Base-by-base conservation (phyloP, 2,888 invertebrate genomes). In the Apamea crenata region DNA sequence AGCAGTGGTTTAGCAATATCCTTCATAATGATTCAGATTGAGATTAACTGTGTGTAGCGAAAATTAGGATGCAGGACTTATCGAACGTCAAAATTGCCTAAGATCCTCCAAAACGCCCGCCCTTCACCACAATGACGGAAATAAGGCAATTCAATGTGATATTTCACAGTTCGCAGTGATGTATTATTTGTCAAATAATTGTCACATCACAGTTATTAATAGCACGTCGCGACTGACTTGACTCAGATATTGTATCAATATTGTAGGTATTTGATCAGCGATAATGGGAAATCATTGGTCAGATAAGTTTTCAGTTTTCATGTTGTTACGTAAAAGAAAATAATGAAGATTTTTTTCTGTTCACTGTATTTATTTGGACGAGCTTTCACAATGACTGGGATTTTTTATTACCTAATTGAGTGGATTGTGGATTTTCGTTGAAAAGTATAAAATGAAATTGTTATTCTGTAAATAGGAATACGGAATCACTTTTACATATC, bases 211-310 rank as follows among this genome's bases (percentile, higher is more conserved):
- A 29, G 59, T 65, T 84, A 86, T 77, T 71, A 79, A 72, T 88
- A 88, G 50, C 40, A 25, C 18, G 0, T 68, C 89, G 83, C 81
- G 87, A 81, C 78, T 63, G 78, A 73, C 75, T 87, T 85, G 88
- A 71, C 85, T 85, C 59, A 83, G 71, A 82, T 88, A 85, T 21
- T 65, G 44, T 61, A 63, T 63, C 56, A 56, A 72, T 85, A 32
- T n/a, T n/a, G 36, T 69, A 65, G 44, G 14, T 47, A 16, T 76
- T 50, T 61, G 72, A 44, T 56, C 72, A 40, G 56, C 14, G 83
- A 85, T 85, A 80, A 3, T 72, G 14, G 36, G 25, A 59, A 71
- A 75, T 85, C 74, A 65, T 72, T 74, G 32, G n/a, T 8, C 1
- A 67, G 86, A 82, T 82, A 79, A 74, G 44, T 76, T 74, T 79